Evolutionary conservation across 2,113 vertebrate species (phyloP), one percentile per base, ranked within the genome.

Genomic region (Anser cygnoides): DNA sequence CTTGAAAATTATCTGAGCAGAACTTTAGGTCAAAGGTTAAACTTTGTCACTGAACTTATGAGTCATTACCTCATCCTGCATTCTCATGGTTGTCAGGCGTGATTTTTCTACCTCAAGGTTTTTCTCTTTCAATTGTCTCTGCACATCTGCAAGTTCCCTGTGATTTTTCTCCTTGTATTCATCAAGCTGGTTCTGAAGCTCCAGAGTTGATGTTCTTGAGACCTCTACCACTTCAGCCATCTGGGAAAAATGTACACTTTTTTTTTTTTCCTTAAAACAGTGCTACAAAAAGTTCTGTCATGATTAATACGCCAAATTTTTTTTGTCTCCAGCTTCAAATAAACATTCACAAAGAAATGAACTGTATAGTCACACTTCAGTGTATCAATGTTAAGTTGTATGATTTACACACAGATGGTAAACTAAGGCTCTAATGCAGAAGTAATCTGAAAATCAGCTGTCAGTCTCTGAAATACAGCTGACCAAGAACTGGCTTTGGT

Each of bases 91-190:
- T 37, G 97, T 78, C 93, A 98, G 93, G 26, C 96, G 97, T 35
- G 97, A 98, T 79, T 98, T 99, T 52, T 99, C 99, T 65, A 98
- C 96, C 93, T 99, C 99, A 31, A 98, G 93, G 46, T 95, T 98
- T 87, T 98, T 98, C 65, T 99, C 99, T 93, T 98, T 98, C 85
- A 99, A 94, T 77, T 99, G 99, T 65, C 97, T 98, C 91, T 99
- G 99, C 95, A 99, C 95, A 66, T 99, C 99, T 1, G 97, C 80
- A 75, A 99, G 96, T 93, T 99, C 99, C 89, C 95, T 97, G 44
- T 98, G 98, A 87, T 98, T 99, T 94, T 99, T 99, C 91, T 99
- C 99, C 89, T 98, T 99, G 90, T 98, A 99, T 86, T 99, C 98
- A 83, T 99, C 98, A 89, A 99, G 98, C 95, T 99, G 99, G 93